Evolutionary conservation across 2,888 invertebrate genomes (phyloP), one percentile per base, ranked within the genome.

Genomic region (Xiphydria camelus): DNA sequence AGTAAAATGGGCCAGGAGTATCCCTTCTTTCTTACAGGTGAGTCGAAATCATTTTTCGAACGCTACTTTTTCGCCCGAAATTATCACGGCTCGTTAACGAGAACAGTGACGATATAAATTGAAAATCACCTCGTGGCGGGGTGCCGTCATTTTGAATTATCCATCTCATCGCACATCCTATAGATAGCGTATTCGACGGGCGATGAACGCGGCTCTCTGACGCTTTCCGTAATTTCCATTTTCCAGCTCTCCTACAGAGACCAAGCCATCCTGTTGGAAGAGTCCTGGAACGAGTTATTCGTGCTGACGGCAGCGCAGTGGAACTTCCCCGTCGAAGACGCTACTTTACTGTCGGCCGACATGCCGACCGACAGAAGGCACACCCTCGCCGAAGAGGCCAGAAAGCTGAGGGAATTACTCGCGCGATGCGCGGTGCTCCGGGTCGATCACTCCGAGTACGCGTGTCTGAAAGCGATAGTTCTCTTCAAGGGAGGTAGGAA

Each of bases 211-310:
- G 44, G 53, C 47, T 17, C 26, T 12, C n/a, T n/a, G n/a, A n/a
- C n/a, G n/a, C n/a, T n/a, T n/a, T n/a, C n/a, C n/a, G 38, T 49
- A 51, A 57, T 49, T 38, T 51, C 45, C 51, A 6, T 23, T 6
- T 66, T 73, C 15, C 75, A 86, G 82, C 75, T 87, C 40, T 82
- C 85, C 1, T 83, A 82, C 54, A 73, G 83, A 35, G 91, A 91
- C 61, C 91, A 91, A 68, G 82, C 84, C 0, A 80, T 83, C 38
- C 78, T 93, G 25, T 75, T 93, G 40, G 87, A 88, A 62, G 86
- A 84, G 65, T 86, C 88, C 20, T 93, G 93, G 93, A 86, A 85
- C 61, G 91, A 92, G 68, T 75, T 93, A 3, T 92, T 91, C 70
- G 82, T 92, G 1, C 73, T 93, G 6, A 91, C 89, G 20, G 89